Evolutionary conservation across 2,888 invertebrate genomes (phyloP).

Genomic region (Nemotelus nigrinus): DNA sequence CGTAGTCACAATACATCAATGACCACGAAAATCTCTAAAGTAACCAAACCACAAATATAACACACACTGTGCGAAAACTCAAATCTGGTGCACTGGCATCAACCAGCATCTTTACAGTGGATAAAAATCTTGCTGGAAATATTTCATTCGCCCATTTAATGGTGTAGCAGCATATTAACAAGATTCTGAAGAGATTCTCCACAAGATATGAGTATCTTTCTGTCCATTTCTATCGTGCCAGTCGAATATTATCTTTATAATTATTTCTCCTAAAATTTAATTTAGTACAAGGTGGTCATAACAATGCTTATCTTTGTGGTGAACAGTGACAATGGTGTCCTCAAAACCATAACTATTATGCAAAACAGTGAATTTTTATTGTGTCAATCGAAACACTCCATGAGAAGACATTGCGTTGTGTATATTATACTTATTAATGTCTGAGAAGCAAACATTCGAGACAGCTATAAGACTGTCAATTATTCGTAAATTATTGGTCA

Average conservation of each 20-base stretch:
- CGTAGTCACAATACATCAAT: too few species aligned
- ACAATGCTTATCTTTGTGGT: background rate
- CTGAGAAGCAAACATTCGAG: too few species aligned
- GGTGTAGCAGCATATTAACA: conserved; percentile 33
- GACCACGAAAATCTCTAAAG: too few species aligned
- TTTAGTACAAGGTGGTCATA: conserved; percentile 21
- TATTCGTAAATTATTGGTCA: too few species aligned
- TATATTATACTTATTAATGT: too few species aligned
- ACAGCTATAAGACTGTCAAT: too few species aligned
- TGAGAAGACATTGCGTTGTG: too few species aligned
- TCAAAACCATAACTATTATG: conserved; percentile 7
- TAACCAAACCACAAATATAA: too few species aligned
- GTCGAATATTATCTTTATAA: background rate
- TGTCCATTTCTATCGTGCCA: background rate
- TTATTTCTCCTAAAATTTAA: conserved; percentile 8
- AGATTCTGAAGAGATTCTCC: conserved; percentile 8
- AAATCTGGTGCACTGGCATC: too few species aligned
- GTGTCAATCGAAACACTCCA: too few species aligned
- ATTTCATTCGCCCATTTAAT: conserved; percentile 41
- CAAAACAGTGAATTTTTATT: background rate
- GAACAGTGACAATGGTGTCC: conserved; percentile 7
- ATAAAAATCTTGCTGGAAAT: conserved; percentile 42
- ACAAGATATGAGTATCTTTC: background rate
- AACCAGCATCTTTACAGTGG: background rate
- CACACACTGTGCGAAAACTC: too few species aligned